Base-by-base conservation (phyloP, 2,888 invertebrate species). In the Macropis europaea region DNA sequence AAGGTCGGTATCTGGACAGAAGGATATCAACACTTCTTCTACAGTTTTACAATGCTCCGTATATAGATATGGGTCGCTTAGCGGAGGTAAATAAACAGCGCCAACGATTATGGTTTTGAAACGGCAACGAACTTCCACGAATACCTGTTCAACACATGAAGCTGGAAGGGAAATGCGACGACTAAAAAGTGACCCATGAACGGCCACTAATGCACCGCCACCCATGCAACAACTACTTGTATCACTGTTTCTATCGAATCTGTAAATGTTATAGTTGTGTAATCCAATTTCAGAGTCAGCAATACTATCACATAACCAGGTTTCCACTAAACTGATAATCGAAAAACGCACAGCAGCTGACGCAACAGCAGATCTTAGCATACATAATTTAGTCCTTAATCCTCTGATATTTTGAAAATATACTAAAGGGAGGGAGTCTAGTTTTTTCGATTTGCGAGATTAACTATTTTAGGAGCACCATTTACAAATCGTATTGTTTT, bases 321-420 rank as follows among this genome's bases (percentile, higher is more conserved):
- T 57, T 22, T 57, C 45, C 2, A 19, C 17, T 32, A 57, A 24
- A 6, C 45, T 17, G 24, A 48, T 59, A 5, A 59, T 38, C n/a
- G 36, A 13, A 26, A 6, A 28, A 24, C 1, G 2, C 6, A 17
- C 47, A 7, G n/a, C 11, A 15, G 24, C 0, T 22, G 38, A 47
- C 13, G n/a, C 19, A 1, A 24, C 17, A 1, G 36, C 36, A 9
- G n/a, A 38, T n/a, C 59, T 30, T 7, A 59, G 5, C 11, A n/a
- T 7, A 9, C 9, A 4, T 6, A 59, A 19, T 38, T 59, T 59
- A 2, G 47, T 36, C 11, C 47, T 59, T 9, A 59, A 24, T 28
- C 47, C 47, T 9, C 59, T 17, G 11, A 59, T 47, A 42, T 38
- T 59, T 19, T 59, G 36, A 17, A 45, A 57, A 36, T 57, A 57